Base-by-base conservation (phyloP, 2,888 invertebrate species). In the Spodoptera picta region DNA sequence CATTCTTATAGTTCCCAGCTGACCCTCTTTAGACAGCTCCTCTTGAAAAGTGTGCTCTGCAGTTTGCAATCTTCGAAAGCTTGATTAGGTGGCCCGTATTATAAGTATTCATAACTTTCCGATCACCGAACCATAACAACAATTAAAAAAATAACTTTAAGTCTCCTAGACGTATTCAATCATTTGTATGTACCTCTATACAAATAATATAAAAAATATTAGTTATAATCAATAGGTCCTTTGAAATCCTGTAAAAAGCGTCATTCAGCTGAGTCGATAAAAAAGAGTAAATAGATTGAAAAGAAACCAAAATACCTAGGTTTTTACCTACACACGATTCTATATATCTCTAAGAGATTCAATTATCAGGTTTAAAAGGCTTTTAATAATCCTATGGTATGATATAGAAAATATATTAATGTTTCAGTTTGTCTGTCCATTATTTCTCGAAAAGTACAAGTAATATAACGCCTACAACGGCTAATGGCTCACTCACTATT, bases 331-430 rank as follows among this genome's bases (percentile, higher is more conserved):
- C 0, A 36, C 36, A 36, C 10, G 14, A 9, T 58, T 54, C 51
- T 41, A 12, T 4, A 55, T 42, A 12, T 14, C 9, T 41, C 27
- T 59, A 58, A 65, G 63, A 49, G 27, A 60, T 63, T 66, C 60
- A 63, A 55, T 73, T 58, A 73, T 52, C 23, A 27, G 10, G 12
- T n/a, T 63, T 48, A 73, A 57, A 47, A 24, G 42, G n/a, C 7
- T 4, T 19, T 2, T 27, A 43, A 52, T 58, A 68, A 69, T 60
- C 59, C 61, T 43, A 43, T 12, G 0, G 12, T 23, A 6, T n/a
- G 43, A 9, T 12, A 36, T 27, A 12, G 2, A n/a, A 11, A 4
- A 47, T 9, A 19, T 5, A 9, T 47, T 6, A 1, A 12, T 5
- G 12, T 5, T 11, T 47, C 12, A 5, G 24, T 47, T 47, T 24